Base-by-base conservation (phyloP, 2,113 vertebrate species). In the Falco punctatus region DNA sequence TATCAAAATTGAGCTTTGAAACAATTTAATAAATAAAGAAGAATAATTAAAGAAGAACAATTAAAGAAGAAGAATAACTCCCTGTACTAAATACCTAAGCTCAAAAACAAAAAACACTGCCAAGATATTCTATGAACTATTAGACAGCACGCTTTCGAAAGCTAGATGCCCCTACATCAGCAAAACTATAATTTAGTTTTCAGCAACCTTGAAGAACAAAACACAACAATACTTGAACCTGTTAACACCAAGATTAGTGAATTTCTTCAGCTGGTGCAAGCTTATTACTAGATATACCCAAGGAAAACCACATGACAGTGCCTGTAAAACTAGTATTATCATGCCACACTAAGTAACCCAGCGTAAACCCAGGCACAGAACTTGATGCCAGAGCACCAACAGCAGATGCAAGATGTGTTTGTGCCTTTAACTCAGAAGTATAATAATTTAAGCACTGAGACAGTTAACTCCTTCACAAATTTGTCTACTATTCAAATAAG, bases 131-230 rank as follows among this genome's bases (percentile, higher is more conserved):
- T 49, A 19, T 49, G 27, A 71, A 38, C 23, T 71, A 23, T 11
- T 5, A 55, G 26, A 52, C 7, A 33, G 28, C 0, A 0, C 18
- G 8, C 13, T 52, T 64, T 72, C 3, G 8, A 77, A 77, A 51
- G 21, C 33, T 65, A 66, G 33, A 33, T 61, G 52, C 9, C 44
- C 19, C 51, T 55, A 27, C 7, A 26, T 8, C 15, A 69, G 44
- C 40, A 81, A 57, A 75, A 73, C 40, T 32, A 44, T 81, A 58
- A 77, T 15, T 18, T 12, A 13, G 35, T 65, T 72, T 92, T 65
- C 54, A 80, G 58, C 9, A 90, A 32, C 32, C 26, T 14, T 54
- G 40, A 78, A 61, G 23, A 90, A 82, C 15, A 59, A 61, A 87
- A 67, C 8, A 23, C n/a, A 81, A 0, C 26, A 69, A 85, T 4